phyloP scores from a whole-genome alignment of 92 coral and sea anemone species.

The Bergia sp. region DNA sequence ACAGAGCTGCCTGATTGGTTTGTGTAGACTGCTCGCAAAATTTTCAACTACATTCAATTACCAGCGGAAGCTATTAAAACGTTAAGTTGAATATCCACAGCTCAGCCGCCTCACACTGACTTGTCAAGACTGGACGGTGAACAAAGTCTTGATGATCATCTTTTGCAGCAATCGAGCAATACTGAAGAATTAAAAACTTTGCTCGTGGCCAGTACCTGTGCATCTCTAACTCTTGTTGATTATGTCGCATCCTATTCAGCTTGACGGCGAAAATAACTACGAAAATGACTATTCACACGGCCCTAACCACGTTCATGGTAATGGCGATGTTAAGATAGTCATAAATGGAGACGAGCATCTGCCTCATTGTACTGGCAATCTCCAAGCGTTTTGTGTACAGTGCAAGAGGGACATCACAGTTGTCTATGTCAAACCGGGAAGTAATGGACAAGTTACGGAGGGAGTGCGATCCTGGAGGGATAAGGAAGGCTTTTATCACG shows the following conservation, averaged over 20 bases:
- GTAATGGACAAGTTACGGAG: conserved; percentile 71
- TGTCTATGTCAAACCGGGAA: conserved; percentile 82
- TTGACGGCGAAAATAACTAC: conserved; percentile 19
- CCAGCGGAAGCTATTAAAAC: conserved; percentile 30
- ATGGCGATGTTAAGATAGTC: conserved; percentile 78
- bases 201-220: background rate
- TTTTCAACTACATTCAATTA: conserved; percentile 34
- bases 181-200: background rate
- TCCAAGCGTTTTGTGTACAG: conserved; percentile 88
- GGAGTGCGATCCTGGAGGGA: conserved; percentile 66
- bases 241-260: conserved; percentile 12
- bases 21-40: conserved; percentile 13
- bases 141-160: background rate
- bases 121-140: background rate
- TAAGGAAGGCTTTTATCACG: conserved; percentile 51
- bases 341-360: conserved; percentile 77
- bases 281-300: conserved; percentile 12
- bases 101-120: background rate
- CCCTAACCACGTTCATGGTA: conserved; percentile 54
- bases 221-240: background rate
- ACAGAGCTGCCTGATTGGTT: conserved; percentile 21
- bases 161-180: background rate
- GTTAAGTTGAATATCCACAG: background rate
- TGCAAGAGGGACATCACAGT: conserved; percentile 90
- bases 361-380: conserved; percentile 53